phyloP scores from a whole-genome alignment of 2,888 invertebrate genomes.

The Ornithoptera priamus region DNA sequence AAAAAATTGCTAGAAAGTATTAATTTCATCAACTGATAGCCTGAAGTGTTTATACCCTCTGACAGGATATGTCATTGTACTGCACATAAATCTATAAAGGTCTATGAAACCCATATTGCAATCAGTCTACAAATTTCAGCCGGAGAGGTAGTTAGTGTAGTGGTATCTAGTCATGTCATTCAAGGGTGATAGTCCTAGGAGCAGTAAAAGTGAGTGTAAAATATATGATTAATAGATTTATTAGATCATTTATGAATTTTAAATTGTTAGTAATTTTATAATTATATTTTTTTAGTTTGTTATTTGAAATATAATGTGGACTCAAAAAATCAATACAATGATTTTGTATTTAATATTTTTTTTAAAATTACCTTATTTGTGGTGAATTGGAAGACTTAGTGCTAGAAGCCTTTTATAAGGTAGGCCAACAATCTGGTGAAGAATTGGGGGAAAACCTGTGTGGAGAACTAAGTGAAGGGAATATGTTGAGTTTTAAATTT shows the following conservation, averaged over 20 bases:
- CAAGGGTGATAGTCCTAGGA: background rate
- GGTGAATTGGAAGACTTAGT: no score
- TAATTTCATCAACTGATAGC: background rate
- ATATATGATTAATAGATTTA: background rate
- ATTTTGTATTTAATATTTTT: no score
- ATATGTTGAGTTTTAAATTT: no score
- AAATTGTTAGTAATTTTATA: background rate
- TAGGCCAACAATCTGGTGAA: no score
- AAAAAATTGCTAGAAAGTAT: background rate
- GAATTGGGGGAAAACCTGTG: no score
- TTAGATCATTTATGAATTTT: background rate
- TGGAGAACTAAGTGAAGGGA: no score
- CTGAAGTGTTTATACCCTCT: background rate
- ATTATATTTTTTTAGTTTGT: background rate
- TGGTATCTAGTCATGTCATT: background rate
- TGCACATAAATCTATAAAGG: conserved; percentile 19
- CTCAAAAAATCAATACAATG: no score
- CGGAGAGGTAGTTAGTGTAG: no score
- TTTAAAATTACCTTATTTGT: no score
- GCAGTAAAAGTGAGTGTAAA: background rate
- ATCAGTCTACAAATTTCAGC: conserved; percentile 8
- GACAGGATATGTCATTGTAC: conserved; percentile 14
- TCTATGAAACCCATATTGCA: conserved; percentile 3
- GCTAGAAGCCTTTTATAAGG: no score
- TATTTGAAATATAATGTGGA: no score